phyloP scores from a whole-genome alignment of 2,888 invertebrate species.

The Caenorhabditis plicata region DNA sequence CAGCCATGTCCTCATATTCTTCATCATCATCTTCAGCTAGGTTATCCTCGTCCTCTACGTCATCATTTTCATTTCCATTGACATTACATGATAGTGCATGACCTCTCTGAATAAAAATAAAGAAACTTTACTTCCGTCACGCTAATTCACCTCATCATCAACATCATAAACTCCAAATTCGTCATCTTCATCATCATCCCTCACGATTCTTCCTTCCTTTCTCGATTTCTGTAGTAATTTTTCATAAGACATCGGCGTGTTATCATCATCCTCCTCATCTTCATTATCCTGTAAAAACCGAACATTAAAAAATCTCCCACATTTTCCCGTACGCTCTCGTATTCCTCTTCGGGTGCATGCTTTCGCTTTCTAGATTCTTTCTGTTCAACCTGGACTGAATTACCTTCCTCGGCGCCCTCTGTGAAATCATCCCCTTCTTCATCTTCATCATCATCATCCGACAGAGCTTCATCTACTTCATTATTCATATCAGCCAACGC shows the following conservation, averaged over 20 bases:
- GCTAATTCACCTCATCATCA: constrained; percentile 20
- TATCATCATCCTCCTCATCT: constrained; percentile 19
- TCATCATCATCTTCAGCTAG: constrained; percentile 30
- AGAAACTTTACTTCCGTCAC: neutral
- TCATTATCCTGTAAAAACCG: no score
- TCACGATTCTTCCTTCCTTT: constrained; percentile 21
- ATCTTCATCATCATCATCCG: constrained; percentile 43
- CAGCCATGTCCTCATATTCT: constrained; percentile 48
- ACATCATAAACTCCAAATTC: constrained; percentile 21
- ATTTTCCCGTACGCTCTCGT: constrained; percentile 9
- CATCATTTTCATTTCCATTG: constrained; percentile 17
- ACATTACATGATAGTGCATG: constrained; percentile 5
- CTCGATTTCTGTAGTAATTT: constrained; percentile 12
- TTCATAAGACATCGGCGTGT: constrained; percentile 18
- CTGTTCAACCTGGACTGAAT: constrained; percentile 6
- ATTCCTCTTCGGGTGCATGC: constrained; percentile 31
- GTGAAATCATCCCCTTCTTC: constrained; percentile 21
- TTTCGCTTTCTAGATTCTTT: constrained; percentile 13
- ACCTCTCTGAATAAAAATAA: constrained; percentile 12
- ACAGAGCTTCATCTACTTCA: constrained; percentile 49
- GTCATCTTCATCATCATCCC: constrained; percentile 5
- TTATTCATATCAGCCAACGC: constrained; percentile 45
- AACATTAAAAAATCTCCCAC: neutral
- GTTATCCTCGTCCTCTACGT: constrained; percentile 14
- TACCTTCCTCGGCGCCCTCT: constrained; percentile 5